Conservation (phyloP, 1,140 invertebrate species). For the Grapholita molesta region DNA sequence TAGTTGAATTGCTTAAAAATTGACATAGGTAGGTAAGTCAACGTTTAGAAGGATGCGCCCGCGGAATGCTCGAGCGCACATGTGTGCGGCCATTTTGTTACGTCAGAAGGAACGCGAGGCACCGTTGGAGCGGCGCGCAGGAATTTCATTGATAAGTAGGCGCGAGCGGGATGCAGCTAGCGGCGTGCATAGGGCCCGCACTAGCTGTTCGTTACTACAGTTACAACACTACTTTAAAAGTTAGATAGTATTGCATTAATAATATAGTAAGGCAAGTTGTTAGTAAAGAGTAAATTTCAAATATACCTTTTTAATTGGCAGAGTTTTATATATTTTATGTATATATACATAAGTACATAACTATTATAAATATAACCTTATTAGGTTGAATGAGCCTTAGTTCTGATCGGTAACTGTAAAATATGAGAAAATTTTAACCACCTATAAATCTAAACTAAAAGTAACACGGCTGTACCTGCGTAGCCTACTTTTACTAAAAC, state of each 20-base stretch:
- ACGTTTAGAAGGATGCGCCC: constrained; percentile 29
- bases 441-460: no score
- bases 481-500: no score
- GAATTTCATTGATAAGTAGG: constrained; percentile 75
- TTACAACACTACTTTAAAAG: background rate
- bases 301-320: background rate
- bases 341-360: no score
- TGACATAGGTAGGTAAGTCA: background rate
- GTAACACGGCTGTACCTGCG: no score
- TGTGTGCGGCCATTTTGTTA: constrained; percentile 59
- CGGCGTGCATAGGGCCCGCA: constrained; percentile 40
- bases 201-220: background rate
- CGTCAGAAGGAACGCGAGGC: constrained; percentile 60
- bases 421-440: no score
- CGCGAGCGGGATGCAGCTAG: constrained; percentile 72
- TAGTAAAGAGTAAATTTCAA: no score
- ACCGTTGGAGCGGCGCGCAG: constrained; percentile 52
- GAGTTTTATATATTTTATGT: no score
- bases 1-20: background rate
- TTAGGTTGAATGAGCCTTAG: no score
- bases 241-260: background rate
- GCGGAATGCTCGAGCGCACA: constrained; percentile 29
- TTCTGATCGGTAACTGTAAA: no score
- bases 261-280: background rate
- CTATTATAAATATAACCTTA: no score